Conservation (phyloP, 1,140 invertebrate species). For the Caenorhabditis briggsae region DNA sequence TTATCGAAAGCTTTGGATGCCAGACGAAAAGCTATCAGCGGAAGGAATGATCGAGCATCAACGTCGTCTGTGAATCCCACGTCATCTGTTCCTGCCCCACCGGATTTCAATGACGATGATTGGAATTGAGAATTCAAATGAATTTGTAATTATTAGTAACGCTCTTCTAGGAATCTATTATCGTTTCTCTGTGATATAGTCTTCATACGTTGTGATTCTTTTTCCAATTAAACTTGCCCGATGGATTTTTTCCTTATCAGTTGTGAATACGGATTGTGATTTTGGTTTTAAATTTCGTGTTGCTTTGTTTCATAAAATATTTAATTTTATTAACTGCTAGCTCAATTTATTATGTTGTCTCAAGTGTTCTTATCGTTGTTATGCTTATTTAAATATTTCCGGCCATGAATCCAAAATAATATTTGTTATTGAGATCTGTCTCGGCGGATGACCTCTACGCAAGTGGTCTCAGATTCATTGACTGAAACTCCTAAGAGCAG, state of each 20-base stretch:
- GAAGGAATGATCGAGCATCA: conserved; percentile 7
- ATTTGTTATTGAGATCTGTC: neutral
- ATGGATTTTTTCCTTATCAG: neutral
- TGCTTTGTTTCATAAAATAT: neutral
- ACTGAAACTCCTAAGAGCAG: neutral
- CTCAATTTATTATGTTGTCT: neutral
- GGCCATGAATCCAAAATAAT: neutral
- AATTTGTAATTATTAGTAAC: neutral
- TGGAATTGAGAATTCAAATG: conserved; percentile 56
- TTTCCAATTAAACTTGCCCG: neutral
- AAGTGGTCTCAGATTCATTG: neutral
- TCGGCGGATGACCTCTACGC: conserved; percentile 29
- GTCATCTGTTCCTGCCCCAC: conserved; percentile 47
- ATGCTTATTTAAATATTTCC: neutral
- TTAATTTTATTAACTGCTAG: neutral
- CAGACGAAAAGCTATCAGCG: conserved; percentile 57
- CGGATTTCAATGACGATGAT: conserved; percentile 43
- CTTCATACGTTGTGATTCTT: conserved; percentile 4
- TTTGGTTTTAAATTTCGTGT: neutral
- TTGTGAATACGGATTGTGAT: conserved; percentile 17
- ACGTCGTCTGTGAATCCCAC: neutral
- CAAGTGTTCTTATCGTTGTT: neutral
- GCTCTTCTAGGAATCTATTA: neutral
- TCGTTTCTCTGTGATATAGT: neutral
- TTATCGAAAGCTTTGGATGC: conserved; percentile 62